Percentiles rank a stretch among this genome's conserved stretches.
These are phyloP conservation scores for Drosophila quinaria DNA, from an alignment of 2,888 invertebrate species.

Conservation along the genomic window DNA sequence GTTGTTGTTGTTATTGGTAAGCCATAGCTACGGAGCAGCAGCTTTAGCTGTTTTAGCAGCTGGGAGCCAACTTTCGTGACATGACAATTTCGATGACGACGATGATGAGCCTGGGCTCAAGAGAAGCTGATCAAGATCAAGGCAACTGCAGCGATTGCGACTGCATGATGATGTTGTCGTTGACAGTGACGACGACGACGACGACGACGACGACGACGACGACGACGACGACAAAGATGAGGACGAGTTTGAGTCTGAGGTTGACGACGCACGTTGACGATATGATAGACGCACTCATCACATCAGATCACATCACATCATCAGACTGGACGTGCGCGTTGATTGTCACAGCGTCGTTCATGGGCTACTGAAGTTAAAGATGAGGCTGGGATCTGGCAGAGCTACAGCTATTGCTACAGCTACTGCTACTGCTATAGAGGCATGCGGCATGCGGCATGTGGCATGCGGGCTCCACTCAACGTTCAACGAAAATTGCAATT, in stretches of 20 bases:
- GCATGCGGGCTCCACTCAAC: constrained; percentile 71
- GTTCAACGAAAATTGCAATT: constrained; percentile 78
- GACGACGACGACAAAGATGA: constrained; percentile 33
- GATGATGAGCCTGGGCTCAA: constrained; percentile 71
- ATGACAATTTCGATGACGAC: constrained; percentile 79
- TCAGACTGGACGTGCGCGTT: constrained; percentile 76
- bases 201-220: constrained; percentile 35
- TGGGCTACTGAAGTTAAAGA: constrained; percentile 14
- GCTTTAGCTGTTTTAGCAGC: constrained; percentile 58
- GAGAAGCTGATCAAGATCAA: constrained; percentile 62
- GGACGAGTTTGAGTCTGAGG: constrained; percentile 28
- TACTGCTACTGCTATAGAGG: not conserved
- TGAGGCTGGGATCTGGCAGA: constrained; percentile 28
- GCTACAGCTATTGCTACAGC: constrained; percentile 23
- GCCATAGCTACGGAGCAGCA: constrained; percentile 29
- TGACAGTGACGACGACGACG: constrained; percentile 75
- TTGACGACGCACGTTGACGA: constrained; percentile 70
- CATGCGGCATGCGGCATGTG: constrained; percentile 34
- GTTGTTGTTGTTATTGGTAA: constrained; percentile 34
- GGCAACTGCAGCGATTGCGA: constrained; percentile 53
- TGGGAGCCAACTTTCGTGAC: constrained; percentile 80
- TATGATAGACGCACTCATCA: constrained; percentile 81
- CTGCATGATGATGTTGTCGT: constrained; percentile 78
- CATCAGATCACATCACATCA: constrained; percentile 80
- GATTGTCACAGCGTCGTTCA: constrained; percentile 72